Percentiles rank a stretch among this genome's conserved stretches.
These are phyloP conservation scores for Morone chrysops DNA, from an alignment of 2,113 vertebrate species.

Conservation along the genomic window DNA sequence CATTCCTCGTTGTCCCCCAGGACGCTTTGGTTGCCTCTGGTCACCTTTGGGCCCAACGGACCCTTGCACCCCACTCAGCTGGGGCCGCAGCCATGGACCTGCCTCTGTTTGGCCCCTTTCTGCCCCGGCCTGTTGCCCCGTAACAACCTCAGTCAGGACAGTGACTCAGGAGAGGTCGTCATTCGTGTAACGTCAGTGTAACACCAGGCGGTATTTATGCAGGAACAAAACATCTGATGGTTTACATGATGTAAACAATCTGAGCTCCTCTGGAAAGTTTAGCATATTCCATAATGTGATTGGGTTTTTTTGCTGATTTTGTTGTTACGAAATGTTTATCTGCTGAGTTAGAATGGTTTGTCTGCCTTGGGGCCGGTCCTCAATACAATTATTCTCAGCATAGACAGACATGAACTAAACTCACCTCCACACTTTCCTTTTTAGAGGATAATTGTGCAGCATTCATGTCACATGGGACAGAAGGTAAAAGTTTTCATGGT, in stretches of 20 bases:
- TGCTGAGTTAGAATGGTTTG: neutral
- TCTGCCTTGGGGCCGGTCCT: slow-evolving; percentile 65
- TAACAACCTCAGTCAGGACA: slow-evolving; percentile 85
- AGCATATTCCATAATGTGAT: neutral
- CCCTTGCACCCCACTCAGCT: slow-evolving; percentile 88
- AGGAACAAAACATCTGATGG: slow-evolving; percentile 24
- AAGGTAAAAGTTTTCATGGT: neutral
- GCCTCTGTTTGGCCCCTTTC: slow-evolving; percentile 87
- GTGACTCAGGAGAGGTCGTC: slow-evolving; percentile 90
- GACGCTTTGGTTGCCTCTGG: slow-evolving; percentile 92
- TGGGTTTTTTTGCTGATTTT: neutral
- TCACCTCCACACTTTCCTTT: neutral
- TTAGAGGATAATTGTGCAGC: neutral
- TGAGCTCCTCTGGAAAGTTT: neutral
- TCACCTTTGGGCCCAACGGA: slow-evolving; percentile 86
- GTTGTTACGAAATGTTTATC: neutral
- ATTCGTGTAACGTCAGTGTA: slow-evolving; percentile 95
- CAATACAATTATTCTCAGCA: slow-evolving; percentile 13
- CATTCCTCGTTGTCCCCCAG: slow-evolving; percentile 85
- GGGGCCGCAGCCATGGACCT: slow-evolving; percentile 85
- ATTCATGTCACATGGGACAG: neutral
- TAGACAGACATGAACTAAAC: neutral
- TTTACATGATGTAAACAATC: neutral
- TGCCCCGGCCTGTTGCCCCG: slow-evolving; percentile 83
- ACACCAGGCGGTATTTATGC: slow-evolving; percentile 7